Conservation (phyloP, 92 coral and sea anemone species). For the Ricordea florida region DNA sequence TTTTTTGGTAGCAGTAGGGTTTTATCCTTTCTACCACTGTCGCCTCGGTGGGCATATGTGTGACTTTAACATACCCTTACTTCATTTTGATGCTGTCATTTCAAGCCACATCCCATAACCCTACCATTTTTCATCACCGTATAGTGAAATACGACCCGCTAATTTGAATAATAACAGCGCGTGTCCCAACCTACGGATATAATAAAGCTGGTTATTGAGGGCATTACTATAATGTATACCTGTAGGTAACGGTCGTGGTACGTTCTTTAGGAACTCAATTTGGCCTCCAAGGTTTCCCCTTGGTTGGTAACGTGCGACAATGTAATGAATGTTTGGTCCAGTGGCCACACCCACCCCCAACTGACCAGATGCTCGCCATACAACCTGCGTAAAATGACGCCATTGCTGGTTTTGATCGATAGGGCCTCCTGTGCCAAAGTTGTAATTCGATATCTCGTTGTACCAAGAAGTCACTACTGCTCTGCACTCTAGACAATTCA, state of each 20-base stretch:
- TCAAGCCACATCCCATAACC: too few relatives aligned
- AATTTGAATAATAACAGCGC: not conserved
- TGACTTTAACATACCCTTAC: too few relatives aligned
- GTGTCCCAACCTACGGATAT: not conserved
- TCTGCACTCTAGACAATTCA: slow-evolving; percentile 23
- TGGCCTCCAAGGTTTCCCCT: slow-evolving; percentile 24
- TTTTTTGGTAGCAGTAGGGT: too few relatives aligned
- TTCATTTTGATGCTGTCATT: too few relatives aligned
- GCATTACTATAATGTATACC: not conserved
- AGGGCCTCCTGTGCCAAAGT: slow-evolving; percentile 16
- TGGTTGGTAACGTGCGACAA: slow-evolving; percentile 56
- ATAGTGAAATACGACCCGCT: too few relatives aligned
- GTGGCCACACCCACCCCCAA: slow-evolving; percentile 41
- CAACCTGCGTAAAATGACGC: slow-evolving; percentile 52
- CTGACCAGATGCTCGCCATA: slow-evolving; percentile 30
- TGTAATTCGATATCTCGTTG: slow-evolving; percentile 32
- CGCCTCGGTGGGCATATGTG: too few relatives aligned
- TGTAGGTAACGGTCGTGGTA: not conserved
- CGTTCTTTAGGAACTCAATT: not conserved
- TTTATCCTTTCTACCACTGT: too few relatives aligned
- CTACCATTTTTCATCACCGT: too few relatives aligned
- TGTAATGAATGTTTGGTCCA: slow-evolving; percentile 6
- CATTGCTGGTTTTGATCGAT: slow-evolving; percentile 6
- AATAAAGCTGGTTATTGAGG: not conserved
- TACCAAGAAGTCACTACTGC: slow-evolving; percentile 30